Percentiles rank a stretch among this genome's conserved stretches.
These are phyloP conservation scores for Drosophila mimetica DNA, from an alignment of 2,888 invertebrate genomes.

Conservation along the genomic window DNA sequence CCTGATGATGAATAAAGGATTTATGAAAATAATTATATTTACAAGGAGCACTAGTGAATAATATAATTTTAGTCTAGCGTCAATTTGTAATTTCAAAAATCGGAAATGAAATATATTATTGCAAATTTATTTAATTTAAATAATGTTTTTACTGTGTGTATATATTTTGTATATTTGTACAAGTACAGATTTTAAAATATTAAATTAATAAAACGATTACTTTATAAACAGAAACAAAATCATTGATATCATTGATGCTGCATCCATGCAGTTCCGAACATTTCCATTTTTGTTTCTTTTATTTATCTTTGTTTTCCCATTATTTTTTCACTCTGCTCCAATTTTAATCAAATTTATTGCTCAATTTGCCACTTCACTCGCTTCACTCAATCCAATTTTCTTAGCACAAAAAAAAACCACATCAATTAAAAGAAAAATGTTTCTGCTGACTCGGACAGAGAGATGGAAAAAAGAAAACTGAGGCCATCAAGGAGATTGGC, in stretches of 20 bases:
- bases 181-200: no score
- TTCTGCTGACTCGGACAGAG: conserved; percentile 32
- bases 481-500: conserved; percentile 33
- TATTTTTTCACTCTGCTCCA: conserved; percentile 15
- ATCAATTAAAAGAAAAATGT: conserved; percentile 52
- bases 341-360: conserved; percentile 50
- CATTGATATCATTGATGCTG: background rate
- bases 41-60: no score
- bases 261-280: background rate
- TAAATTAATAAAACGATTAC: background rate
- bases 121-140: no score
- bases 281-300: background rate
- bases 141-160: no score
- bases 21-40: no score
- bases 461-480: background rate
- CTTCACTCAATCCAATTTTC: conserved; percentile 45
- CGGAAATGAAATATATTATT: no score
- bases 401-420: conserved; percentile 18
- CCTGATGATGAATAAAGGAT: no score
- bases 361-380: conserved; percentile 48
- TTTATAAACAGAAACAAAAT: background rate
- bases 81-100: no score
- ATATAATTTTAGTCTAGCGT: no score
- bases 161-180: no score
- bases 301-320: background rate